Percentiles rank a stretch among this genome's conserved stretches.
These are phyloP conservation scores for Hetaerina americana DNA, from an alignment of 1,140 invertebrate species.

Conservation along the genomic window DNA sequence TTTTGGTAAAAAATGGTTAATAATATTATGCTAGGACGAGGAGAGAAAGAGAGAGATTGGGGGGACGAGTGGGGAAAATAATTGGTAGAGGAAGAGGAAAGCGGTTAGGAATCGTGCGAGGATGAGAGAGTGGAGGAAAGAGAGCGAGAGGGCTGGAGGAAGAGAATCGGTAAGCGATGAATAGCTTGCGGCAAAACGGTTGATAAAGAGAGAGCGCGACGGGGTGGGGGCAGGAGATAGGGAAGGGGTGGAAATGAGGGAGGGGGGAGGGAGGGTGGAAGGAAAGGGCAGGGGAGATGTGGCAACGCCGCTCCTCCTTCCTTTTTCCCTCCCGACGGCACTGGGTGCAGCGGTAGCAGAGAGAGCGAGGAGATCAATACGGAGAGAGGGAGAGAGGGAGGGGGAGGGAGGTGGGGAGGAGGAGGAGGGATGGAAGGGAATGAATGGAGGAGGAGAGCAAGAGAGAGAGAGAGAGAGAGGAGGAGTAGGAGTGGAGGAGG, in stretches of 20 bases:
- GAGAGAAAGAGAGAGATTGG: no score
- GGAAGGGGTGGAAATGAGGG: neutral
- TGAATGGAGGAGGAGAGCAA: no score
- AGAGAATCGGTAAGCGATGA: neutral
- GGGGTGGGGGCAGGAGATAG: neutral
- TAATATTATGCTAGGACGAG: no score
- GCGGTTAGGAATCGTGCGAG: no score
- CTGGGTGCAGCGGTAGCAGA: neutral
- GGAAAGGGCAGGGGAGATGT: neutral
- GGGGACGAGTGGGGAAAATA: no score
- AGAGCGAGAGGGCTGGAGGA: neutral
- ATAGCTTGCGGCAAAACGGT: neutral
- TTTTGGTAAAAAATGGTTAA: no score
- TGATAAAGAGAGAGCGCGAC: neutral
- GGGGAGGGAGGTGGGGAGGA: neutral
- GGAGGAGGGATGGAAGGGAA: neutral
- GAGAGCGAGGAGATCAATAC: neutral
- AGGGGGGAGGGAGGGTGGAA: neutral
- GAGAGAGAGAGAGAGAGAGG: neutral
- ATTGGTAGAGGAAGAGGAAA: no score
- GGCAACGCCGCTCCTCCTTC: neutral
- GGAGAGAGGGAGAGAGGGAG: neutral
- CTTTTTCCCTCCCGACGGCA: neutral
- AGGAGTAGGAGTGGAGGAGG: neutral
- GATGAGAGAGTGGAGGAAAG: neutral